phyloP scores from a whole-genome alignment of 2,797 vertebrate species.

The Brotogeris chrysoptera region DNA sequence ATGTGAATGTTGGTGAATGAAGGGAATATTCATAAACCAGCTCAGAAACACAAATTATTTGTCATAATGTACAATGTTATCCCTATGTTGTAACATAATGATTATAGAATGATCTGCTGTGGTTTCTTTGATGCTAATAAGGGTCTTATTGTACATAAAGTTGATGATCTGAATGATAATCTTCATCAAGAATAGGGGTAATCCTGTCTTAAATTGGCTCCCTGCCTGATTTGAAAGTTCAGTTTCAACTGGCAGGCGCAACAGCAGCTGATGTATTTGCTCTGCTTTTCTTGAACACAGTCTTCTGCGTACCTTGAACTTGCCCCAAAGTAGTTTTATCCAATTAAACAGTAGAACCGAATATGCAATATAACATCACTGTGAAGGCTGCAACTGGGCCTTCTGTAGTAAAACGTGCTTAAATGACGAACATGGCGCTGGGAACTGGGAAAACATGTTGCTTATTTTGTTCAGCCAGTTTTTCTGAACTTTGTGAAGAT shows the following conservation, averaged over 20 bases:
- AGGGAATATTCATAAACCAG: fast-evolving
- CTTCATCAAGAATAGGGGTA: neutral
- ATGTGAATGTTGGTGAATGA: neutral
- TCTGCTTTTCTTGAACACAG: neutral
- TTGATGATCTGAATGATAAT: neutral
- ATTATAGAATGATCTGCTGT: neutral
- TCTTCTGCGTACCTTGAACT: neutral
- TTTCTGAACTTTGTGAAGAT: neutral
- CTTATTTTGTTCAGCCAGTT: neutral
- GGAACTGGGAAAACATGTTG: neutral
- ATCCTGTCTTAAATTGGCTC: neutral
- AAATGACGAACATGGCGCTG: neutral
- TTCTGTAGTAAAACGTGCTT: neutral
- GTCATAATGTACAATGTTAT: neutral
- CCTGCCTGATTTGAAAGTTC: neutral
- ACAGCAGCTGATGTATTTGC: neutral
- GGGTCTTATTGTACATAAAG: neutral
- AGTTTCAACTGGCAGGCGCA: neutral
- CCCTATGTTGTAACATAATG: neutral
- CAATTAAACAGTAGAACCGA: neutral
- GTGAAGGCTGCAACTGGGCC: neutral
- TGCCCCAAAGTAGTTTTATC: neutral
- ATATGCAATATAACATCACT: neutral
- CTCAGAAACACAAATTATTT: neutral
- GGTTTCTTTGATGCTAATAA: neutral